These are phyloP conservation scores for Macropis europaea DNA, from an alignment of 2,888 invertebrate species.

Conservation along the genomic window DNA sequence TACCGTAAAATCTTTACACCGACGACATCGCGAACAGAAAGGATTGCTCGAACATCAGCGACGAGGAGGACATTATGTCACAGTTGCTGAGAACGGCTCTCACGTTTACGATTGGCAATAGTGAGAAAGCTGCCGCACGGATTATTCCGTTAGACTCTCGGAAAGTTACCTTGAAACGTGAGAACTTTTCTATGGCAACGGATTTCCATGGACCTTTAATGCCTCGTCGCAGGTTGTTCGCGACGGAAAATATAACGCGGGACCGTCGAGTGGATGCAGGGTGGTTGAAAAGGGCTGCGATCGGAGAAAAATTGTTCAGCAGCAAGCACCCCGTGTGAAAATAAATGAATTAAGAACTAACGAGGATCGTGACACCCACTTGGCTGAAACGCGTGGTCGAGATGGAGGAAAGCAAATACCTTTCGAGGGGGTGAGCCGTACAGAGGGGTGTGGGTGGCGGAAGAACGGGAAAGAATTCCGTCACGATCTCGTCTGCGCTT, in stretches of 20 bases:
- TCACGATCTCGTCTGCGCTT: constrained; percentile 72
- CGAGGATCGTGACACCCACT: constrained; percentile 27
- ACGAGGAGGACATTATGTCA: constrained; percentile 43
- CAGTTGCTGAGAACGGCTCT: constrained; percentile 56
- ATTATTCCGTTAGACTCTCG: constrained; percentile 41
- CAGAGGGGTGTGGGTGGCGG: constrained; percentile 41
- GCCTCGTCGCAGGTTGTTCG: neutral
- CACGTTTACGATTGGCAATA: constrained; percentile 51
- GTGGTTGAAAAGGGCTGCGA: too few species aligned
- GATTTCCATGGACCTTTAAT: constrained; percentile 31
- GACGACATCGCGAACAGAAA: constrained; percentile 4
- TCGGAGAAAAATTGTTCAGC: too few species aligned
- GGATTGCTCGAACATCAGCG: constrained; percentile 30
- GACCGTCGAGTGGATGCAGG: too few species aligned
- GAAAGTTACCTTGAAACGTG: constrained; percentile 36
- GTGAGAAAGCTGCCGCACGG: constrained; percentile 13
- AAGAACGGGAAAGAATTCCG: constrained; percentile 67
- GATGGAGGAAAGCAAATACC: constrained; percentile 38
- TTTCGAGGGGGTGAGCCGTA: constrained; percentile 25
- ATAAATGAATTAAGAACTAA: constrained; percentile 43
- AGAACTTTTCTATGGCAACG: constrained; percentile 29
- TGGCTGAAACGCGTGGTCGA: constrained; percentile 19
- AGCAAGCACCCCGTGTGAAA: neutral
- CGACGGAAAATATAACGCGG: neutral
- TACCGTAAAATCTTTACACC: constrained; percentile 19